Base-by-base conservation (phyloP, 2,888 invertebrate genomes). In the Ochlodes sylvanus region DNA sequence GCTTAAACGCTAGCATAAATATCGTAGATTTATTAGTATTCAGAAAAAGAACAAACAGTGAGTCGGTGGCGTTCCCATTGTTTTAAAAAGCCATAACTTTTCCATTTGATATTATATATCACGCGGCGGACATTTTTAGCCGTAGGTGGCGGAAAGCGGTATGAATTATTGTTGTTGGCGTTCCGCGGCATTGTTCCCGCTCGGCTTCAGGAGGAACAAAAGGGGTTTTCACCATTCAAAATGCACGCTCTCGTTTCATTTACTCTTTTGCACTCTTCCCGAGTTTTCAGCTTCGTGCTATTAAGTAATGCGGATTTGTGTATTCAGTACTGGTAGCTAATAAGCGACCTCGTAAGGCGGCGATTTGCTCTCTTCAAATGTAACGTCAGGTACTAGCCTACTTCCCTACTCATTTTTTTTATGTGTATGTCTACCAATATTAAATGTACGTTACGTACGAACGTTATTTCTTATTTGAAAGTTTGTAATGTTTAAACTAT, bases 161-260 rank as follows among this genome's bases (percentile, higher is more conserved):
- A 92, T 93, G 93, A 93, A 91, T 92, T 92, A 92, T 93, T 92
- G 90, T 92, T 93, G 92, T 92, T 90, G 90, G 87, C 86, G 89
- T 84, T 89, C 84, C 85, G 83, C 77, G 84, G 89, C 86, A 89
- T 91, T 91, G 92, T 92, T 89, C 90, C 81, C 83, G 79, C 85
- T 83, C 89, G 88, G 83, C 83, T 79, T 81, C 80, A 75, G 79
- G 73, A 82, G 81, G 88, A 88, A 93, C 92, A 93, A 93, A 91
- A 86, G 90, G 88, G 83, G 91, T 91, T 91, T 92, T 90, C 90
- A 86, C 89, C 86, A 90, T 90, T 89, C 89, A 88, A 90, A 92
- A 92, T 91, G 91, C 89, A 88, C 88, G 88, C 86, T 89, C 87
- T 85, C 92, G 91, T 92, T 92, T 90, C 92, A 92, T 93, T 92